Evolutionary conservation across 64 coral and sea anemone genomes (phyloP).

Genomic region (Dendronephthya gigantea): DNA sequence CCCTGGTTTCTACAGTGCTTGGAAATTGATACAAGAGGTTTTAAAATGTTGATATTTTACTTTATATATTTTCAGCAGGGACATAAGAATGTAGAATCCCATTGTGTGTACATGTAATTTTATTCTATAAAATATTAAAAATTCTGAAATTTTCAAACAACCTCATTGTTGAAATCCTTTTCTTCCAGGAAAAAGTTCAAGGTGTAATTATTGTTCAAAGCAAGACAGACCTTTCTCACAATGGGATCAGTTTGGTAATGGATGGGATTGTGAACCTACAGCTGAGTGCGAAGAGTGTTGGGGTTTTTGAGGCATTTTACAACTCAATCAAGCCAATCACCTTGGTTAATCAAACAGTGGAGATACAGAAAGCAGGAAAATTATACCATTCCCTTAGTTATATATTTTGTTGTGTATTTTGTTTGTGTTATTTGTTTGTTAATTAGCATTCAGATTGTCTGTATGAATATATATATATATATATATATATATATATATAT

Average conservation of each 20-base stretch:
- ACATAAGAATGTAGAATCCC: no score
- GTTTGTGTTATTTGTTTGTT: no score
- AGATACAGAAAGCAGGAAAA: slow-evolving; percentile 90
- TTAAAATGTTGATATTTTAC: no score
- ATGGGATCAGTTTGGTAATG: slow-evolving; percentile 82
- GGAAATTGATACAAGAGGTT: no score
- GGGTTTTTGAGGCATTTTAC: slow-evolving; percentile 97
- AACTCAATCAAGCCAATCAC: slow-evolving; percentile 96
- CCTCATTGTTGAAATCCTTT: not conserved
- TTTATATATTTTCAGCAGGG: no score
- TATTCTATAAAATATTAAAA: no score
- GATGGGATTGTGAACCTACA: slow-evolving; percentile 94
- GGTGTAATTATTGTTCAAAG: slow-evolving; percentile 92
- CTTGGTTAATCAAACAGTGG: slow-evolving; percentile 78
- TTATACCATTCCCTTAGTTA: slow-evolving; percentile 76
- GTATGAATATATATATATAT: not conserved
- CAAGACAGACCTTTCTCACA: slow-evolving; percentile 78
- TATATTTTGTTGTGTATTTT: not conserved
- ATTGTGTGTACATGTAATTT: no score
- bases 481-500: no score
- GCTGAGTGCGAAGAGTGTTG: slow-evolving; percentile 96
- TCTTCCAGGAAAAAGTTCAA: slow-evolving; percentile 65
- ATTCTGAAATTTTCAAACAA: not conserved
- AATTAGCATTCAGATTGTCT: not conserved
- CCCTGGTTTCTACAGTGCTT: no score